Percentiles rank a stretch among this genome's conserved stretches.
These are phyloP conservation scores for Hippocampus kuda DNA, from an alignment of 2,797 vertebrate species.

Conservation along the genomic window DNA sequence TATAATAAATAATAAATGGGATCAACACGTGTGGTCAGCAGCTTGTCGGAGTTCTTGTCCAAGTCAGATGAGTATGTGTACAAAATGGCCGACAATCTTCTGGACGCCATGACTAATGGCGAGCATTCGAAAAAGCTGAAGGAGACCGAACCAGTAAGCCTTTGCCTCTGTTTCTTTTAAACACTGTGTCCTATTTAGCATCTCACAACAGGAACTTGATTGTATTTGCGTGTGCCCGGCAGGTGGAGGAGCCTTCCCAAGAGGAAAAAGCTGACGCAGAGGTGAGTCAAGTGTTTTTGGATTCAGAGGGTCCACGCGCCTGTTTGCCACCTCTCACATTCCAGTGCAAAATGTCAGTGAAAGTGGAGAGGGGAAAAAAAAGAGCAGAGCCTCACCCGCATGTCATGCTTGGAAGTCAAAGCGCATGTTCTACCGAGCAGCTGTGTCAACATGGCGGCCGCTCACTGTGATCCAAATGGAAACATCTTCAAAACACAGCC, in stretches of 20 bases:
- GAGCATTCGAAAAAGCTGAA: conserved; percentile 81
- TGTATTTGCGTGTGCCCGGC: conserved; percentile 11
- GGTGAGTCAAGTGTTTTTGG: conserved; percentile 42
- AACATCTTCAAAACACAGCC: conserved; percentile 39
- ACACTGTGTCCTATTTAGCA: not conserved
- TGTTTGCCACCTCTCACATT: not conserved
- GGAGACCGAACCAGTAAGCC: conserved; percentile 68
- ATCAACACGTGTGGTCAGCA: conserved; percentile 32
- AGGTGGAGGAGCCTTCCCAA: conserved; percentile 20
- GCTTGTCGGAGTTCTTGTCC: conserved; percentile 78
- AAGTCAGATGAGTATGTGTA: conserved; percentile 82
- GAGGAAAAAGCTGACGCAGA: conserved; percentile 32
- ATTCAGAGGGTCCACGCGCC: conserved; percentile 3
- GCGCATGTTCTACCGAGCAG: conserved; percentile 34
- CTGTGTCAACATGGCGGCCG: conserved; percentile 63
- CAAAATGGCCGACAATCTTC: conserved; percentile 84
- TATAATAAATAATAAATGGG: not conserved
- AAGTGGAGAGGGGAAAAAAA: not conserved
- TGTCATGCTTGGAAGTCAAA: conserved; percentile 4
- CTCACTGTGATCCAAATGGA: conserved; percentile 37
- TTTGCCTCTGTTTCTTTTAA: not conserved
- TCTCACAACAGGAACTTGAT: not conserved
- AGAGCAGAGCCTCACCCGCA: not conserved
- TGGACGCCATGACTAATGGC: conserved; percentile 89
- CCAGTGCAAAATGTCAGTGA: conserved; percentile 6